Percentiles rank a stretch among this genome's conserved stretches.
Evolutionary conservation across 2,113 vertebrate genomes (phyloP).

Genomic region (Percopsis transmontana): DNA sequence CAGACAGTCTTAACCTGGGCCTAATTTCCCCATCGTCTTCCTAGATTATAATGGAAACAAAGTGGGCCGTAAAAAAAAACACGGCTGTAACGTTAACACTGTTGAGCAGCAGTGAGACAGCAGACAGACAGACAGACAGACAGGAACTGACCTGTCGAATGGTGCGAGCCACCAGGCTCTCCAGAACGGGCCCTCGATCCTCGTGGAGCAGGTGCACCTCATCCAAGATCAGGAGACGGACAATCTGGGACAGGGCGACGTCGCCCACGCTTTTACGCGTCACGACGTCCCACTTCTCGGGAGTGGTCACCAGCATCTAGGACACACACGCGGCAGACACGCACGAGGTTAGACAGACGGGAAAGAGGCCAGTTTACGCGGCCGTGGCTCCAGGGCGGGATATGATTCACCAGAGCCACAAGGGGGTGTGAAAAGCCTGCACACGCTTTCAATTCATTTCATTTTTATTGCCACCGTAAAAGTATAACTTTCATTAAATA

Average conservation of each 20-base stretch:
- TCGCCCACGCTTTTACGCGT: slow-evolving; percentile 98
- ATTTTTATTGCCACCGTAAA: too few species aligned
- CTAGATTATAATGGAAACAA: too few species aligned
- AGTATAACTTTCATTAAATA: too few species aligned
- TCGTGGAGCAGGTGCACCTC: slow-evolving; percentile 98
- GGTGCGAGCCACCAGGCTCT: slow-evolving; percentile 96
- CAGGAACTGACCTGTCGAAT: slow-evolving; percentile 87
- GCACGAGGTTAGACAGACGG: not conserved
- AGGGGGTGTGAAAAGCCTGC: too few species aligned
- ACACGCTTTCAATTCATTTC: too few species aligned
- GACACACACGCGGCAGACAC: slow-evolving; percentile 8
- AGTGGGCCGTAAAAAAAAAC: too few species aligned
- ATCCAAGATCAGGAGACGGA: slow-evolving; percentile 93
- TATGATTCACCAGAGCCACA: too few species aligned
- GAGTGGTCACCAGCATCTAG: slow-evolving; percentile 98
- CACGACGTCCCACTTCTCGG: slow-evolving; percentile 99
- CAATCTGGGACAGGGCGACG: slow-evolving; percentile 92
- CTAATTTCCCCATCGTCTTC: too few species aligned
- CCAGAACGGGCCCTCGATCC: slow-evolving; percentile 95
- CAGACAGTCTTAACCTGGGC: not conserved
- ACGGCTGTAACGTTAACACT: too few species aligned
- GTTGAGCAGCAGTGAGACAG: not conserved
- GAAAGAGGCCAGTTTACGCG: not conserved
- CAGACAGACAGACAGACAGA: not conserved
- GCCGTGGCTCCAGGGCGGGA: too few species aligned